Evolutionary conservation across 2,797 vertebrate species (phyloP).

Genomic region (Channallabes apus): DNA sequence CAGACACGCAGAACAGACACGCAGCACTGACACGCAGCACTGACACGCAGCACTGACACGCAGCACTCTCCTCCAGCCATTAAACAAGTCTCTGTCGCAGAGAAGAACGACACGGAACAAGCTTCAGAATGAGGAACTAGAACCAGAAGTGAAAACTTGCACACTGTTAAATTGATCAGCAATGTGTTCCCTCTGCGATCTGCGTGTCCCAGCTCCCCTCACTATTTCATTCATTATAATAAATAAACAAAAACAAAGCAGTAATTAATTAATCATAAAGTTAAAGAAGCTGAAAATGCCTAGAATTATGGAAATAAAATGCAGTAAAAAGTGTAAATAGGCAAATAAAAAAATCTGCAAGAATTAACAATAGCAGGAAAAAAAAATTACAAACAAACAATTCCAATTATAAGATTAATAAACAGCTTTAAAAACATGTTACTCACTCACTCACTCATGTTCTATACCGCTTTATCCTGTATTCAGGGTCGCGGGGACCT

Average conservation of each 20-base stretch:
- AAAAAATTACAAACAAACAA: background rate
- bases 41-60: too few species aligned
- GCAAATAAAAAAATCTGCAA: background rate
- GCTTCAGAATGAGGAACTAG: background rate
- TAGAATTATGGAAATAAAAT: background rate
- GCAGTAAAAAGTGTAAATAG: background rate
- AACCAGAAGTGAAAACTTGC: slow-evolving; percentile 7
- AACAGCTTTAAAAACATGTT: background rate
- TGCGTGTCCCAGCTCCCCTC: background rate
- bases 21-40: too few species aligned
- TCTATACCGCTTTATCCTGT: too few species aligned
- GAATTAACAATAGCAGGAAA: background rate
- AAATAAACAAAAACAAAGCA: background rate
- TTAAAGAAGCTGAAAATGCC: background rate
- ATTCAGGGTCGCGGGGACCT: too few species aligned
- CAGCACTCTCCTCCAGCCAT: background rate
- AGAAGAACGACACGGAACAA: background rate
- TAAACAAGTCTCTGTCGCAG: background rate
- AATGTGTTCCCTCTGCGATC: background rate
- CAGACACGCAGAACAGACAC: too few species aligned
- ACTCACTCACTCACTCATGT: too few species aligned
- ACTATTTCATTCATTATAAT: background rate
- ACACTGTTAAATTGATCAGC: background rate
- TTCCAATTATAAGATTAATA: background rate
- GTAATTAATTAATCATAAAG: background rate